phyloP scores from a whole-genome alignment of 2,113 vertebrate species.

The Desmodus rotundus region DNA sequence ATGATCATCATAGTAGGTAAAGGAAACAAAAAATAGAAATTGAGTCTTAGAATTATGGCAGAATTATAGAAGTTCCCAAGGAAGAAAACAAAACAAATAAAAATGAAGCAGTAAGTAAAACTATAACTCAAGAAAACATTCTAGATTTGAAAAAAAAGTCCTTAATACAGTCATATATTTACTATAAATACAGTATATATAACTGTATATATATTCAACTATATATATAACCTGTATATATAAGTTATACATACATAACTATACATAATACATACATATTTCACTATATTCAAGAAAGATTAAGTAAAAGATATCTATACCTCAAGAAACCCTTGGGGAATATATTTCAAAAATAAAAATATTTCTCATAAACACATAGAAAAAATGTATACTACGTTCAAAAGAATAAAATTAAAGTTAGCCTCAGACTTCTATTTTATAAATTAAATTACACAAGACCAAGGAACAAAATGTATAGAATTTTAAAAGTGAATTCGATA shows the following conservation, averaged over 20 bases:
- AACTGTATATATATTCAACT: too few relatives aligned
- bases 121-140: constrained; percentile 13
- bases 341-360: neutral
- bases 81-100: neutral
- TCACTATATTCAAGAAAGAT: neutral
- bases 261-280: neutral
- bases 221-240: too few relatives aligned
- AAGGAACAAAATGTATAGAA: neutral
- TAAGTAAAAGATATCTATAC: neutral
- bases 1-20: neutral
- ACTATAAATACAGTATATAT: neutral
- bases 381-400: neutral
- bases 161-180: neutral
- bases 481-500: constrained; percentile 30
- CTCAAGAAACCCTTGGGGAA: neutral
- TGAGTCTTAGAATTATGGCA: neutral
- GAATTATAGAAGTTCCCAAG: neutral
- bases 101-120: neutral
- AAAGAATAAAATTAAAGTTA: constrained; percentile 13
- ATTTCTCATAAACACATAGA: neutral
- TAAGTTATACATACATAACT: neutral
- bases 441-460: neutral
- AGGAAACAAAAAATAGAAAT: neutral
- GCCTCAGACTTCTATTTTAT: constrained; percentile 19
- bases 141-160: neutral